Evolutionary conservation across 1,140 invertebrate genomes (phyloP), one percentile per base, ranked within the genome.

Genomic region (Pseudomyrmex concolor): DNA sequence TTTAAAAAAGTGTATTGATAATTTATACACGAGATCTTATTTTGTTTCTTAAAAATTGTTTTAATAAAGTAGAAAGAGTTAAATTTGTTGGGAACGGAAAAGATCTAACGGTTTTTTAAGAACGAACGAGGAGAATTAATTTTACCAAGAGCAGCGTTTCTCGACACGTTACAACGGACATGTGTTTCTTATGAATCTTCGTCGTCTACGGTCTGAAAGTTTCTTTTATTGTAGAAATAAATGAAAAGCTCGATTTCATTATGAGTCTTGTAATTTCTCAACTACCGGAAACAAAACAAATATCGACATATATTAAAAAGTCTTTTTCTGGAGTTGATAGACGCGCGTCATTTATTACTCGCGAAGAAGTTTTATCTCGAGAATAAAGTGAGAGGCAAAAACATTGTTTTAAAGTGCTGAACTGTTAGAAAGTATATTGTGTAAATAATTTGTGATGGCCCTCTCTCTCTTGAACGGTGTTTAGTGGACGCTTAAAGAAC

Each of bases 271-370:
- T 17, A 78, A 78, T 78, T 70, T 70, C 66, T 68, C 54, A 70
- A 57, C 64, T 15, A 22, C 67, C 45, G 76, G 12, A 43, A 59
- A 67, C 66, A 50, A 62, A 80, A 80, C 51, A 80, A 71, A 80
- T 80, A 80, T 80, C 55, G 76, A 80, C 76, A 71, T 60, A 50
- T 78, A 80, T 70, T 80, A 80, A 80, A 80, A 71, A 71, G 64
- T 70, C 51, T 59, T 78, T 80, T 50, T 22, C 67, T 71, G 43
- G 54, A 19, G 10, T 34, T 80, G 54, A 80, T 70, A 57, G 54
- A 71, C 66, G 66, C 15, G 43, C 66, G 50, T 80, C 66, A 80
- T 80, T 80, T 80, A 80, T 71, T 71, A 80, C 54, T 15, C 13
- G 54, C 66, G 10, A 34, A 67, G 43, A 70, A 80, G 54, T 80